Evolutionary conservation across 2,113 vertebrate genomes (phyloP), one percentile per base, ranked within the genome.

Genomic region (Jacana jacana): DNA sequence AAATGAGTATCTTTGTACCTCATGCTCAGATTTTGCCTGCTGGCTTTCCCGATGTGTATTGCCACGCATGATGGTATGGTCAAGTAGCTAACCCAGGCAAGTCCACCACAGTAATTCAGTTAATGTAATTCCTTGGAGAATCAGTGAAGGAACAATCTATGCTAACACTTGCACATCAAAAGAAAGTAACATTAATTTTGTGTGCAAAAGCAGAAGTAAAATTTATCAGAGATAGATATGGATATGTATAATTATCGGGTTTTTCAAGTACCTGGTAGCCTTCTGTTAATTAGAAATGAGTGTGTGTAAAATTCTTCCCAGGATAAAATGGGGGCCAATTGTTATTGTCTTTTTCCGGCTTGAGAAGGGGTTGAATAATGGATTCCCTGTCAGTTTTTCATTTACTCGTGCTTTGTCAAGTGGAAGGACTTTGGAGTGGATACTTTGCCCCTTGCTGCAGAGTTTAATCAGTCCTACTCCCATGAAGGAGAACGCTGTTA

Each of bases 11-110:
- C 81, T 97, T 73, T 14, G 3, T 88, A 13, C 13, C 49, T 49
- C 30, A 23, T 12, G 12, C n/a, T 60, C 61, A 24, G 55, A 72
- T 57, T 82, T 81, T 52, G 16, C 73, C 28, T 76, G 31, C 58
- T 79, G 58, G 19, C 49, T 84, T 86, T 86, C 17, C 75, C 54
- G 17, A 13, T 35, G 25, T 33, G 27, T 42, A n/a, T 51, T 78
- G n/a, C 70, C 63, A 17, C 0, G 0, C 1, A 3, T 28, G 2
- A 44, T 88, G 31, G 13, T 60, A 3, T 9, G 11, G 31, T 40
- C 20, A 89, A 44, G 17, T 9, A 78, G 23, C 5, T 28, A 66
- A 73, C 8, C 55, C 20, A 61, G 16, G 11, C 9, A 60, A 31
- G 58, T 68, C 40, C 40, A 35, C 31, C 78, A 4, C 40, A 19